Conservation (phyloP, 92 coral and sea anemone species). For the Heteractis magnifica region DNA sequence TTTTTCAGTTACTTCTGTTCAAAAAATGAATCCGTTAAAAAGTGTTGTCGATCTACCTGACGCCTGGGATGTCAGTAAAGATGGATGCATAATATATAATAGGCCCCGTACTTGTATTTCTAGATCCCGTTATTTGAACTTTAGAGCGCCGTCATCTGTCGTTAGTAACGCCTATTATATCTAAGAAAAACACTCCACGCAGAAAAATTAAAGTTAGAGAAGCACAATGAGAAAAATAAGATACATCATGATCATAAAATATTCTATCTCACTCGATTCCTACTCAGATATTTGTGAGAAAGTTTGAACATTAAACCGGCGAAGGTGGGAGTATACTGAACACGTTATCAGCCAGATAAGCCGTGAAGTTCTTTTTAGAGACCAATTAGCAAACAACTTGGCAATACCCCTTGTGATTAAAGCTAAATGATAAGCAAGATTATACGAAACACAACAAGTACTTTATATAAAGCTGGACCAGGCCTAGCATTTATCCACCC, state of each 20-base stretch:
- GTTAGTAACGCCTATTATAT: not conserved
- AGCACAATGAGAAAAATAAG: no score
- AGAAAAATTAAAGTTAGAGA: no score
- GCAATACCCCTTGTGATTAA: not conserved
- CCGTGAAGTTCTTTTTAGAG: not conserved
- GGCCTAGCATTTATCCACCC: no score
- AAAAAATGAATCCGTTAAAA: not conserved
- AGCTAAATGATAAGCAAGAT: not conserved
- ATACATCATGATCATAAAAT: no score
- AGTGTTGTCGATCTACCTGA: not conserved
- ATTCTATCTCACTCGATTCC: no score
- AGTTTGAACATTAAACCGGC: not conserved
- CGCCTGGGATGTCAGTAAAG: not conserved
- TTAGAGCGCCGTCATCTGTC: not conserved
- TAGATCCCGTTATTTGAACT: not conserved
- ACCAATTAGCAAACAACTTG: not conserved
- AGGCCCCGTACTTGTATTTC: not conserved
- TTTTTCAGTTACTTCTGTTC: not conserved
- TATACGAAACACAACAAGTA: not conserved
- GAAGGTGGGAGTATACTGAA: not conserved
- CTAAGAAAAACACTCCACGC: not conserved
- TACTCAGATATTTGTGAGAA: not conserved
- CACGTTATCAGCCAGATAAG: not conserved
- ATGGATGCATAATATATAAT: not conserved
- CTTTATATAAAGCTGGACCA: not conserved